These are phyloP conservation scores for Eretmodus cyanostictus DNA, from an alignment of 2,113 vertebrate species.

Conservation along the genomic window DNA sequence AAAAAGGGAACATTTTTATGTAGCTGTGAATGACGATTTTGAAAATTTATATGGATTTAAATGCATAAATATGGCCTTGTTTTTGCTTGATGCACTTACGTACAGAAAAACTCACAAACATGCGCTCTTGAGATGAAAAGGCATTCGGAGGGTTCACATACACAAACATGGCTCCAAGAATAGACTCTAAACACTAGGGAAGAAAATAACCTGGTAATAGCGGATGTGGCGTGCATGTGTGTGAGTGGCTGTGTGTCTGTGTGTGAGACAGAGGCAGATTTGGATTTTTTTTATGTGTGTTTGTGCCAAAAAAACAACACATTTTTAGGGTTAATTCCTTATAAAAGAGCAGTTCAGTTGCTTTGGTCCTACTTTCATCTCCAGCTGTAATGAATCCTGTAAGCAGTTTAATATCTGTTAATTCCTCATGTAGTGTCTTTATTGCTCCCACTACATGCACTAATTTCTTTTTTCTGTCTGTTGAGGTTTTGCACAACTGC, in stretches of 20 bases:
- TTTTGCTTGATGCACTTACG: background rate
- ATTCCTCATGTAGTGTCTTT: background rate
- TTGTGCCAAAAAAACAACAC: background rate
- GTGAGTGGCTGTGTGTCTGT: background rate
- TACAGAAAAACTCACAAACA: slow-evolving; percentile 5
- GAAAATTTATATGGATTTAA: background rate
- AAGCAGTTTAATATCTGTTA: slow-evolving; percentile 13
- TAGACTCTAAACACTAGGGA: slow-evolving; percentile 58
- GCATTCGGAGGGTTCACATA: slow-evolving; percentile 42
- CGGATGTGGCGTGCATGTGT: background rate
- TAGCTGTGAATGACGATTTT: background rate
- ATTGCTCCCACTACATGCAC: background rate
- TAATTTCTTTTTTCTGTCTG: background rate
- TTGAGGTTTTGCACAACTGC: background rate
- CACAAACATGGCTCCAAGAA: slow-evolving; percentile 48
- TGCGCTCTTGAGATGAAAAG: slow-evolving; percentile 18
- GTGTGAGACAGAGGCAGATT: background rate
- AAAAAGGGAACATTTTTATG: background rate
- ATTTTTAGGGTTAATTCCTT: background rate
- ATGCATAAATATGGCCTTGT: background rate
- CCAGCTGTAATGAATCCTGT: background rate
- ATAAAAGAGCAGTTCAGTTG: background rate
- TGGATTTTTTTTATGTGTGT: background rate
- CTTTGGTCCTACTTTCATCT: background rate
- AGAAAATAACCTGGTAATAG: slow-evolving; percentile 51